Percentiles rank a stretch among this genome's conserved stretches.
phyloP scores from a whole-genome alignment of 2,113 vertebrate species.

The Crotalus viridis region DNA sequence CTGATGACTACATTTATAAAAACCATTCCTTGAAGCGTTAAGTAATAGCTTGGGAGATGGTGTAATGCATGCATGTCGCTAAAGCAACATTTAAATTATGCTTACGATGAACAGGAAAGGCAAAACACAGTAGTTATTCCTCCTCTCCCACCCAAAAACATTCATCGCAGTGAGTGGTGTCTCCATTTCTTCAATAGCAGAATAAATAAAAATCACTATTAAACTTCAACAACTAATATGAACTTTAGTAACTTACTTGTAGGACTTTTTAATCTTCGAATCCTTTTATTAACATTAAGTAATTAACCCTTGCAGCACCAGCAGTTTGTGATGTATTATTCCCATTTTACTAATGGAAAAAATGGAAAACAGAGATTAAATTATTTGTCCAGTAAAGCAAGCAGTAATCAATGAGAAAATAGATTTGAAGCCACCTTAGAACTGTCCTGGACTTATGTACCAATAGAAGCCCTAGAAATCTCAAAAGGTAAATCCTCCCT shows the following conservation, averaged over 20 bases:
- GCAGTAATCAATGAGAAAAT: background rate
- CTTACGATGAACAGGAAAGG: slow-evolving; percentile 52
- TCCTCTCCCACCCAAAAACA: slow-evolving; percentile 58
- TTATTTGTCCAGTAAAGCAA: slow-evolving; percentile 38
- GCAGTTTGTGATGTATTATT: slow-evolving; percentile 58
- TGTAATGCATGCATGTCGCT: slow-evolving; percentile 17
- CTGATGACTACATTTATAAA: slow-evolving; percentile 28
- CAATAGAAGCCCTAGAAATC: background rate
- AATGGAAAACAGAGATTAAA: slow-evolving; percentile 38
- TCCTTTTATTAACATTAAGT: slow-evolving; percentile 4
- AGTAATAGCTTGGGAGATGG: slow-evolving; percentile 29
- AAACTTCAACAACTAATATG: slow-evolving; percentile 54
- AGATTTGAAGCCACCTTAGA: background rate
- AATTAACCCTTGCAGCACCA: slow-evolving; percentile 56
- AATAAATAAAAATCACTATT: slow-evolving; percentile 1
- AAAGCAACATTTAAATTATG: slow-evolving; percentile 35
- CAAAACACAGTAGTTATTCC: slow-evolving; percentile 50
- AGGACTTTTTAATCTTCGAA: background rate
- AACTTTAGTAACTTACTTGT: slow-evolving; percentile 51
- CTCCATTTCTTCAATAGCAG: background rate
- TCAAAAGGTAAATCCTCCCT: background rate
- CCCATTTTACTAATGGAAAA: slow-evolving; percentile 43
- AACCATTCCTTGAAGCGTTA: slow-evolving; percentile 10
- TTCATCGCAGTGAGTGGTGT: background rate
- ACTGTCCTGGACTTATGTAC: background rate